Evolutionary conservation across 2,113 vertebrate species (phyloP), one percentile per base, ranked within the genome.

Genomic region (Triplophysa tibetana): DNA sequence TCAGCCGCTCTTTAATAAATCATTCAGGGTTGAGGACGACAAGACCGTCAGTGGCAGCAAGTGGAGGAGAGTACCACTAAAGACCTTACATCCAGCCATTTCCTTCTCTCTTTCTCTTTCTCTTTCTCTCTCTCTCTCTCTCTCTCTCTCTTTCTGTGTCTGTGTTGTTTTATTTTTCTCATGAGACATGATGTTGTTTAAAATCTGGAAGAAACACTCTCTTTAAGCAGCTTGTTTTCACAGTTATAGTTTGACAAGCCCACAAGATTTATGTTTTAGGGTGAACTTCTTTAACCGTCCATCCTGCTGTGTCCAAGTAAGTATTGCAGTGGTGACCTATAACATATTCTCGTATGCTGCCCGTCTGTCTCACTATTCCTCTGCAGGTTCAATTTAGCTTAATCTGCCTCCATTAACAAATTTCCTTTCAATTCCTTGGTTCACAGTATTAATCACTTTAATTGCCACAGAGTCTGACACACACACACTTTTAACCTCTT

Each of bases 1-100:
- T 64, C 60, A 73, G 29, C 16, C 61, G 45, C 75, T 61, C 86
- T 91, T 89, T 89, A 88, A 93, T 93, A 91, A 93, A 93, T 92
- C 89, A 93, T 92, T 90, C 87, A 88, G 87, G 81, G 77, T 87
- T 88, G 82, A 85, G 83, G 87, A 91, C 58, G 84, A 89, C 88
- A 86, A 84, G 82, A 85, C 81, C 54, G 78, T 82, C 85, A 86
- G 86, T 7, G 13, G 74, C 69, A 72, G 82, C 81, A 78, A 85
- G 86, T 83, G 81, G 61, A 78, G 77, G 64, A 84, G 84, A 66
- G 61, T 6, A 65, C 68, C 50, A 17, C 67, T 50, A 56, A 75
- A 81, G n/a, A 82, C 62, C 64, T 26, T 58, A 73, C 64, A 41
- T 62, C 77, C 43, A 21, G 29, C 70, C 52, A 23, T 84, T 81